These are phyloP conservation scores for Venusia cambrica DNA, from an alignment of 2,888 invertebrate species.

Conservation along the genomic window DNA sequence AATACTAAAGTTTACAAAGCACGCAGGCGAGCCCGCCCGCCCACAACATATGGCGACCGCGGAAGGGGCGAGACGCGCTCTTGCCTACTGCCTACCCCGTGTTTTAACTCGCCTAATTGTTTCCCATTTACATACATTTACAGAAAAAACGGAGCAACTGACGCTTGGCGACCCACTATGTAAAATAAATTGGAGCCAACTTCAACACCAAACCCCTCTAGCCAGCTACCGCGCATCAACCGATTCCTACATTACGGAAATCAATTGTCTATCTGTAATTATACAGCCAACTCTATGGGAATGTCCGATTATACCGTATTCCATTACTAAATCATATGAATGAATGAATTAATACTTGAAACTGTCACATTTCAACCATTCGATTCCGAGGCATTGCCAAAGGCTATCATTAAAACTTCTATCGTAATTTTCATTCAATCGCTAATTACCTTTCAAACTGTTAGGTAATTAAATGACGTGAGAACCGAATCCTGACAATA, in stretches of 20 bases:
- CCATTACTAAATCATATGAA: conserved; percentile 43
- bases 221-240: conserved; percentile 47
- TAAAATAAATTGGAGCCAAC: conserved; percentile 54
- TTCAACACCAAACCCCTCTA: conserved; percentile 35
- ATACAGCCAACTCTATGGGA: conserved; percentile 45
- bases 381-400: conserved; percentile 53
- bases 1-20: conserved; percentile 33
- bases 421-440: conserved; percentile 45
- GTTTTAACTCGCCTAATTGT: conserved; percentile 80
- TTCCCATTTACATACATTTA: conserved; percentile 80
- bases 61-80: conserved; percentile 69
- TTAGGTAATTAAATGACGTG: conserved; percentile 69
- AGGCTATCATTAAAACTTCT: conserved; percentile 65
- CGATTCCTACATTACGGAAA: conserved; percentile 63
- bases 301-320: conserved; percentile 35
- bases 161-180: conserved; percentile 56
- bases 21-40: conserved; percentile 53
- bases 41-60: conserved; percentile 70
- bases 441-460: conserved; percentile 63
- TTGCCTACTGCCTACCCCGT: conserved; percentile 78
- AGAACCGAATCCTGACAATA: conserved; percentile 73
- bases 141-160: conserved; percentile 72
- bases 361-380: conserved; percentile 46
- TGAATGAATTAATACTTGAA: conserved; percentile 46
- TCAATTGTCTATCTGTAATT: conserved; percentile 62